Evolutionary conservation across 1,140 invertebrate genomes (phyloP).

Genomic region (Marisa cornuarietis): DNA sequence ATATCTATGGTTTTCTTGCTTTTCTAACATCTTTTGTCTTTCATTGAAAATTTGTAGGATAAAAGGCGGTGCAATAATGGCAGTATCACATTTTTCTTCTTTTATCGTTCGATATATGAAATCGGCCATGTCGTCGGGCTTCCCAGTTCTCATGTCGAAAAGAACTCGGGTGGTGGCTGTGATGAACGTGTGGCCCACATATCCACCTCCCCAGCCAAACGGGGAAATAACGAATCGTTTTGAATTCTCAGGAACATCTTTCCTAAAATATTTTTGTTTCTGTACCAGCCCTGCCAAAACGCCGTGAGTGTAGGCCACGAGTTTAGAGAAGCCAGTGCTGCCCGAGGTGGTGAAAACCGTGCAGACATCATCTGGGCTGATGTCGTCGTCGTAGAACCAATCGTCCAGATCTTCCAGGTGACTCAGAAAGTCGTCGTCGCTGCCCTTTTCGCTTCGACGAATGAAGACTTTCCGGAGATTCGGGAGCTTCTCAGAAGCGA

Average conservation of each 20-base stretch:
- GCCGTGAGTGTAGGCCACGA: neutral
- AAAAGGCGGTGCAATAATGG: neutral
- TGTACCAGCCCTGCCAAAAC: neutral
- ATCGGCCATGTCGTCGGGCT: neutral
- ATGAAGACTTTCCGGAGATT: constrained; percentile 1
- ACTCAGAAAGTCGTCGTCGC: neutral
- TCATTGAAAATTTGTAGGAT: neutral
- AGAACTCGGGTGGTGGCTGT: neutral
- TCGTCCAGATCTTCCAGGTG: neutral
- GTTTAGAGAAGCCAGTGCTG: constrained; percentile 18
- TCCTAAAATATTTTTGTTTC: neutral
- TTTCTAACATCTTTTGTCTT: neutral
- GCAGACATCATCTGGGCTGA: neutral
- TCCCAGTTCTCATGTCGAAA: neutral
- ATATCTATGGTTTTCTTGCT: too few species aligned
- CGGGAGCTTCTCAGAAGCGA: neutral
- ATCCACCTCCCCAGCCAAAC: constrained; percentile 11
- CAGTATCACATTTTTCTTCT: neutral
- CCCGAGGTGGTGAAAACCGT: constrained; percentile 18
- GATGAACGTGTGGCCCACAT: neutral
- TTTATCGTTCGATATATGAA: neutral
- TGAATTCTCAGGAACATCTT: neutral
- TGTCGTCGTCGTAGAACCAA: neutral
- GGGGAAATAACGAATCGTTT: neutral
- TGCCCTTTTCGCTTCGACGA: neutral